Conservation (phyloP, 2,113 vertebrate genomes). For the Macrotus californicus region DNA sequence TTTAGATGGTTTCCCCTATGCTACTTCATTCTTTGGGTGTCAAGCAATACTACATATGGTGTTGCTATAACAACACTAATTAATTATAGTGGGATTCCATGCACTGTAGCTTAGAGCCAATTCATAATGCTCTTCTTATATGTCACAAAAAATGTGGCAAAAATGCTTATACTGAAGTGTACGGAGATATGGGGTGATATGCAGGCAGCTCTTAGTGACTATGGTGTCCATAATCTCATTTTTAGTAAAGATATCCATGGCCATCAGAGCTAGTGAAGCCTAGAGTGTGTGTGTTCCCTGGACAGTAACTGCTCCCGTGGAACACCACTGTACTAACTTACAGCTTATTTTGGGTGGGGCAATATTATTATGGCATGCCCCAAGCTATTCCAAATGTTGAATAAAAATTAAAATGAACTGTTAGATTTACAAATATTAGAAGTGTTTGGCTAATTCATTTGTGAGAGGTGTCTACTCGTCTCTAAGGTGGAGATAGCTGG, state of each 20-base stretch:
- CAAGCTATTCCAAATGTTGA: background rate
- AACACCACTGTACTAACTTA: background rate
- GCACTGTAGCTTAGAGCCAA: slow-evolving; percentile 59
- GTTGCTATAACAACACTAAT: slow-evolving; percentile 78
- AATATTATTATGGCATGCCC: background rate
- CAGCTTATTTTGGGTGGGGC: background rate
- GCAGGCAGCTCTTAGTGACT: slow-evolving; percentile 17
- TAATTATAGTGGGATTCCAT: slow-evolving; percentile 75
- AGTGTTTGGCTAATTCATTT: background rate
- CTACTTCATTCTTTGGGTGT: slow-evolving; percentile 47
- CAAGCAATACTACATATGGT: slow-evolving; percentile 67
- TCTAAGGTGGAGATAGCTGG: background rate
- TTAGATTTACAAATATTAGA: background rate
- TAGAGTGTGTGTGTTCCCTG: background rate
- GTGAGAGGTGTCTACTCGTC: background rate
- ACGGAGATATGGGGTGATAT: background rate
- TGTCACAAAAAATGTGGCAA: slow-evolving; percentile 58
- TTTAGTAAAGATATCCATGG: background rate
- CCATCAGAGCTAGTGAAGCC: background rate
- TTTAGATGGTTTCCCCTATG: slow-evolving; percentile 41
- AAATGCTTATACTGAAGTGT: background rate
- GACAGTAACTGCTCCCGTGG: background rate
- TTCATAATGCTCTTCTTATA: slow-evolving; percentile 44
- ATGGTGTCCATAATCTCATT: background rate
- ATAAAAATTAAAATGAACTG: background rate